These are phyloP conservation scores for Mirza zaza DNA, from an alignment of 2,113 vertebrate genomes.

Conservation along the genomic window DNA sequence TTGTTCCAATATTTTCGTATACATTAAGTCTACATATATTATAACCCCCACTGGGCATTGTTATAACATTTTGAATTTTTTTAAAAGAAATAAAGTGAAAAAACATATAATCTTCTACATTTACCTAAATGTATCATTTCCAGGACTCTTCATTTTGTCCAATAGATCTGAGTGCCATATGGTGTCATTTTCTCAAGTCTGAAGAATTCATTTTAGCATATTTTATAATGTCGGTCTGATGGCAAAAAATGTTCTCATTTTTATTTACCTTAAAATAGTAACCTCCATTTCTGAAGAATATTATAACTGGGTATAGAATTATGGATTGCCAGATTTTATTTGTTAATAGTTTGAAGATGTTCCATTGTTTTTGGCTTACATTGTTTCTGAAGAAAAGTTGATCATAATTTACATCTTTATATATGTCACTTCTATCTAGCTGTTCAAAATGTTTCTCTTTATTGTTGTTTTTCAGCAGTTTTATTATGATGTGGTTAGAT, in stretches of 20 bases:
- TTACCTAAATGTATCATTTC: background rate
- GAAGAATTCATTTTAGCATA: background rate
- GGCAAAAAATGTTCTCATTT: background rate
- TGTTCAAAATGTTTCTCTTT: background rate
- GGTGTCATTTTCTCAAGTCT: background rate
- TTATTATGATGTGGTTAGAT: background rate
- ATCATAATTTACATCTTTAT: background rate
- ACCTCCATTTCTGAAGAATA: background rate
- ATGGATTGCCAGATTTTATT: background rate
- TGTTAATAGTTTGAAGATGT: background rate
- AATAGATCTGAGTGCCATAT: background rate
- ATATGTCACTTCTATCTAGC: background rate
- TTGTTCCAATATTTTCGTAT: background rate
- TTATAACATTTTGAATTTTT: background rate
- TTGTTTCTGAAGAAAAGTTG: background rate
- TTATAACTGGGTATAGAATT: background rate
- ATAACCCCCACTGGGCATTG: background rate
- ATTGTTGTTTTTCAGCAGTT: background rate
- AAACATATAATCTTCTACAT: background rate
- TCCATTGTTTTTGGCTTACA: background rate
- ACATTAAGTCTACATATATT: background rate
- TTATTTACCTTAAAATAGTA: background rate
- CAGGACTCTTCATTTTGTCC: background rate
- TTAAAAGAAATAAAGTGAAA: background rate
- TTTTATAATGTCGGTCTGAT: background rate